Conservation (phyloP, 2,888 invertebrate species). For the Laspeyria flexula region DNA sequence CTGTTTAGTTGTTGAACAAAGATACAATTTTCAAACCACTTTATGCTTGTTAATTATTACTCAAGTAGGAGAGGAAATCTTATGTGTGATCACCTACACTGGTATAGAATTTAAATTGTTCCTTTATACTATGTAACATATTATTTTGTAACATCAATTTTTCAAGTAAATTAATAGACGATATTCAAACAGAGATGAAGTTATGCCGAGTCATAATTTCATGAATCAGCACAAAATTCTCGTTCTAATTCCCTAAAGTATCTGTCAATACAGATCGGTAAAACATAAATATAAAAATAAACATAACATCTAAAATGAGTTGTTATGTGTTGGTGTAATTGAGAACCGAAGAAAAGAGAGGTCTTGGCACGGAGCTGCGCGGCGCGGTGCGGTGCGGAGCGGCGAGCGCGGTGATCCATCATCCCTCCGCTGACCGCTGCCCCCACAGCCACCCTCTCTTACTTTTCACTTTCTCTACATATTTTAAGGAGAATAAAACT, state of each 20-base stretch:
- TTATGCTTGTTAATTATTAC: background rate
- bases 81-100: too few species aligned
- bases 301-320: slow-evolving; percentile 60
- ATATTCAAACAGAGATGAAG: background rate
- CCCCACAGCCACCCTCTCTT: slow-evolving; percentile 68
- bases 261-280: slow-evolving; percentile 23
- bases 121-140: too few species aligned
- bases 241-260: background rate
- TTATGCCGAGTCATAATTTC: too few species aligned
- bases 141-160: too few species aligned
- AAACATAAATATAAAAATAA: slow-evolving; percentile 38
- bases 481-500: slow-evolving; percentile 86
- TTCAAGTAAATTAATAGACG: too few species aligned
- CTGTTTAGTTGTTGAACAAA: background rate
- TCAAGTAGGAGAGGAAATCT: background rate
- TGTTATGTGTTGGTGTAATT: slow-evolving; percentile 78
- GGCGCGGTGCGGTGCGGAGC: slow-evolving; percentile 36
- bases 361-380: slow-evolving; percentile 55
- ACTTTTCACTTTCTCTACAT: slow-evolving; percentile 87
- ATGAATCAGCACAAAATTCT: background rate
- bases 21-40: background rate
- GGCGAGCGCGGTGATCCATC: slow-evolving; percentile 81
- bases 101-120: too few species aligned
- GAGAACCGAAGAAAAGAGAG: slow-evolving; percentile 76
- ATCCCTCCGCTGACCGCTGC: slow-evolving; percentile 78